Evolutionary conservation across 1,140 invertebrate genomes (phyloP).

Genomic region (Dinoponera quadriceps): DNA sequence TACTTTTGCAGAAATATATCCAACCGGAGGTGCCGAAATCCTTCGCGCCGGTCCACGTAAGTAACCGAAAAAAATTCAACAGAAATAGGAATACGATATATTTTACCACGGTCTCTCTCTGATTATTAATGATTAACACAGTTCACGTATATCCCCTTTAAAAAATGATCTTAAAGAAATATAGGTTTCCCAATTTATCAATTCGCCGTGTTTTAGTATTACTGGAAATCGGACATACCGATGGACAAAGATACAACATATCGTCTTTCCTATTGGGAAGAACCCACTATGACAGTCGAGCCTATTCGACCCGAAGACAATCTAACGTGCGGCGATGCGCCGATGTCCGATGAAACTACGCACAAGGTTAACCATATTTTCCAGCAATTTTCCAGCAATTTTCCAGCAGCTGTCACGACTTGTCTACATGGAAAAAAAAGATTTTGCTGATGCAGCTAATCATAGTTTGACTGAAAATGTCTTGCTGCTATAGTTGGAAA

Average conservation of each 20-base stretch:
- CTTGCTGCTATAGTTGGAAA: too few species aligned
- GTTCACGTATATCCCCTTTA: background rate
- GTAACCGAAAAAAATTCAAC: constrained; percentile 50
- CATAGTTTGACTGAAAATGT: too few species aligned
- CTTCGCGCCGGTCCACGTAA: constrained; percentile 83
- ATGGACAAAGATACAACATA: constrained; percentile 87
- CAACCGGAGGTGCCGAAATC: constrained; percentile 87
- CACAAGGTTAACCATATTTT: constrained; percentile 69
- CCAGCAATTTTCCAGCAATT: too few species aligned
- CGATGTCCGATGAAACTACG: constrained; percentile 78
- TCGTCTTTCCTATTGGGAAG: constrained; percentile 86
- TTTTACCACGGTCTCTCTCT: background rate
- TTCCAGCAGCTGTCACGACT: background rate
- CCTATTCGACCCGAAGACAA: constrained; percentile 72
- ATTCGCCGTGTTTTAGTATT: constrained; percentile 77
- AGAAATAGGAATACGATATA: background rate
- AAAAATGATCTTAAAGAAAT: background rate
- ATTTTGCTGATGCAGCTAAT: too few species aligned
- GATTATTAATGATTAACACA: background rate
- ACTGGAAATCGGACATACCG: constrained; percentile 84
- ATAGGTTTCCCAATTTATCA: background rate
- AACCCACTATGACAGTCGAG: constrained; percentile 67
- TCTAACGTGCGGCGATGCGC: constrained; percentile 70
- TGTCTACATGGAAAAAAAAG: too few species aligned
- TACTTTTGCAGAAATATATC: constrained; percentile 84